phyloP scores from a whole-genome alignment of 1,140 invertebrate species.

The Dreissena polymorpha region DNA sequence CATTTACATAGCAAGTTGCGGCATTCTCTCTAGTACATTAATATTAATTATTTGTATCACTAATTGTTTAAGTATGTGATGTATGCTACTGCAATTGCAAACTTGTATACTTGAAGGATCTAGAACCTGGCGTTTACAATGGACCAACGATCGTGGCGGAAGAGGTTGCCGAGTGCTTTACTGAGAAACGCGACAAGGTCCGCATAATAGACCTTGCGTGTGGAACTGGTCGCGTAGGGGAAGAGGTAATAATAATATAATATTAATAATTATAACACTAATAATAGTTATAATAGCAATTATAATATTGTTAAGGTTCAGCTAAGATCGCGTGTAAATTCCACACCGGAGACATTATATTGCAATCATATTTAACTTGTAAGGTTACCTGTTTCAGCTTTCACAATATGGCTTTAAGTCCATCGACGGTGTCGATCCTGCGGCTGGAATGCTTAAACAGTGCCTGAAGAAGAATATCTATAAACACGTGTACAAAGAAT shows the following conservation, averaged over 20 bases:
- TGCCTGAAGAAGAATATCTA: conserved; percentile 72
- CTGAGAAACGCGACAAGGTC: conserved; percentile 38
- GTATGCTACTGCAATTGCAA: too few species aligned
- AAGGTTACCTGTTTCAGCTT: conserved; percentile 52
- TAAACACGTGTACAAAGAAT: conserved; percentile 61
- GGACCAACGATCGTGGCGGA: conserved; percentile 48
- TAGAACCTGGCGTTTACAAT: conserved; percentile 42
- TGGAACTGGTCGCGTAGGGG: conserved; percentile 46
- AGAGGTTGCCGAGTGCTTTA: conserved; percentile 33
- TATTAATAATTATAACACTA: neutral
- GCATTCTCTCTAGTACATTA: too few species aligned
- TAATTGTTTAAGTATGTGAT: too few species aligned
- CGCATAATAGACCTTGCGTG: conserved; percentile 51
- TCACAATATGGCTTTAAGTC: conserved; percentile 66
- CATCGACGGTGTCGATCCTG: conserved; percentile 74
- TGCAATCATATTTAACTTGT: too few species aligned
- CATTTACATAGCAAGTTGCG: too few species aligned
- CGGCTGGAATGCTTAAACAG: conserved; percentile 73
- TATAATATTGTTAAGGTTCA: too few species aligned
- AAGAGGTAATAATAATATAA: conserved; percentile 36
- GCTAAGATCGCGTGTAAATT: too few species aligned
- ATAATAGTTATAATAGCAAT: too few species aligned
- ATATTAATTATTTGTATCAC: too few species aligned
- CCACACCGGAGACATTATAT: too few species aligned
- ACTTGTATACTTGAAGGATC: conserved; percentile 36